phyloP scores from a whole-genome alignment of 2,888 invertebrate species.

The Marasmarcha lunaedactyla region DNA sequence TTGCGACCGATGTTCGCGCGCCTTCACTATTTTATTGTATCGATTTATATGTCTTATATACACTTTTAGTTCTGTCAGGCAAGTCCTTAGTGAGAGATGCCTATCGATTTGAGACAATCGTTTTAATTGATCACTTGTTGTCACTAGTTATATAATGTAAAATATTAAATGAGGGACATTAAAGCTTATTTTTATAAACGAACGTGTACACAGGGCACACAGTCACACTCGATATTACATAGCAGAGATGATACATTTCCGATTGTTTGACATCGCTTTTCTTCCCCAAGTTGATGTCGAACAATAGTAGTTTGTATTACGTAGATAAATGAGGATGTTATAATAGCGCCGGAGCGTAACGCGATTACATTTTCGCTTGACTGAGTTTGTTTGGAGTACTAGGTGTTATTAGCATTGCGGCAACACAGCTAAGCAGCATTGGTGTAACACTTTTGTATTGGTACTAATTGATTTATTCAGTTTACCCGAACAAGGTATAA shows the following conservation, averaged over 20 bases:
- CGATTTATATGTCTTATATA: constrained; percentile 33
- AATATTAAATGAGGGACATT: constrained; percentile 61
- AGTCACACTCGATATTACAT: neutral
- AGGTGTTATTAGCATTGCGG: neutral
- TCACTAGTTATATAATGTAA: constrained; percentile 59
- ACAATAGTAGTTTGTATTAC: constrained; percentile 31
- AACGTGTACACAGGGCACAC: constrained; percentile 16
- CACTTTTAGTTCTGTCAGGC: constrained; percentile 35
- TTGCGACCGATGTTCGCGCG: constrained; percentile 58
- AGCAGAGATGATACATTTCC: constrained; percentile 17
- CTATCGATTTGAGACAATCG: constrained; percentile 43
- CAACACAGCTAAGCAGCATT: constrained; percentile 26
- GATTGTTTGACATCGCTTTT: constrained; percentile 55
- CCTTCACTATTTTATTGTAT: constrained; percentile 39
- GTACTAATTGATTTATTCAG: constrained; percentile 19
- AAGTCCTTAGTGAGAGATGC: constrained; percentile 36
- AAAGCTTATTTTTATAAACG: constrained; percentile 70
- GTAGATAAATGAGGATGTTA: neutral
- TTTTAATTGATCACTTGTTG: constrained; percentile 51
- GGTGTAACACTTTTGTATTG: constrained; percentile 29
- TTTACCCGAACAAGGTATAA: constrained; percentile 22
- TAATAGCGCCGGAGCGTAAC: constrained; percentile 22
- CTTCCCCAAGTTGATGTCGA: constrained; percentile 61
- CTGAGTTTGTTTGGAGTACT: constrained; percentile 17
- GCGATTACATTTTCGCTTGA: constrained; percentile 35